These are phyloP conservation scores for Drosophila aff. DNA, from an alignment of 1,140 invertebrate species.

Conservation along the genomic window DNA sequence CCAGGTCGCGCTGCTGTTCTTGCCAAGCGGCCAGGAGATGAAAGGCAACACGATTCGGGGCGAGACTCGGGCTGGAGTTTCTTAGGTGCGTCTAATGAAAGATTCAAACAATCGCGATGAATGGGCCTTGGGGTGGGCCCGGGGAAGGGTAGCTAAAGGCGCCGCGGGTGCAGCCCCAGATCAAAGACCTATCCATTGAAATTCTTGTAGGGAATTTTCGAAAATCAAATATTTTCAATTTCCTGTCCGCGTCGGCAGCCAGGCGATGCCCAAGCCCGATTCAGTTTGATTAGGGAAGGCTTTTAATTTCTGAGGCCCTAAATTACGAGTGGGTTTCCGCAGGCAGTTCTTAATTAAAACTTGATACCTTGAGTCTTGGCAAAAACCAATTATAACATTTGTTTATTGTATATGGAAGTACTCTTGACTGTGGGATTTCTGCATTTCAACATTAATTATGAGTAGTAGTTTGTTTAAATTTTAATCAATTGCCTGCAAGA, in stretches of 20 bases:
- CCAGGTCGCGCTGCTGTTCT: constrained; percentile 33
- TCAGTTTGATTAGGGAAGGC: constrained; percentile 22
- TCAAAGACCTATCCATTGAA: constrained; percentile 50
- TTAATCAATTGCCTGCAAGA: not conserved
- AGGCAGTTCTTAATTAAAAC: constrained; percentile 36
- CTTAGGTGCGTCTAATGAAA: constrained; percentile 54
- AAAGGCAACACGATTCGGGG: constrained; percentile 45
- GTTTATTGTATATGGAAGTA: not conserved
- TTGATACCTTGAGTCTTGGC: not conserved
- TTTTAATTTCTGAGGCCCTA: not conserved
- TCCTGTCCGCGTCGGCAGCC: constrained; percentile 26
- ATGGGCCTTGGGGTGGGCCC: constrained; percentile 16
- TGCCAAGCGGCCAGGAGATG: constrained; percentile 42
- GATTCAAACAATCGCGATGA: constrained; percentile 46
- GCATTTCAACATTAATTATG: not conserved
- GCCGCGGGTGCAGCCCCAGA: constrained; percentile 42
- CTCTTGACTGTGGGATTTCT: not conserved
- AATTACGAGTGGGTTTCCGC: constrained; percentile 5
- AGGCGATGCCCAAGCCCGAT: constrained; percentile 13
- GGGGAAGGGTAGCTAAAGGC: constrained; percentile 4
- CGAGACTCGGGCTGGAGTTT: constrained; percentile 25
- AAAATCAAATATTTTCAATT: constrained; percentile 55
- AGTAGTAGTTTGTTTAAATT: not conserved
- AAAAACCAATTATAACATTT: constrained; percentile 12
- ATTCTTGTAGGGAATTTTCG: constrained; percentile 38